A percentile compares a stretch with the other conserved stretches of the same genome.
Evolutionary conservation across 2,113 vertebrate species (phyloP).

Genomic region (Ammodytes dubius): DNA sequence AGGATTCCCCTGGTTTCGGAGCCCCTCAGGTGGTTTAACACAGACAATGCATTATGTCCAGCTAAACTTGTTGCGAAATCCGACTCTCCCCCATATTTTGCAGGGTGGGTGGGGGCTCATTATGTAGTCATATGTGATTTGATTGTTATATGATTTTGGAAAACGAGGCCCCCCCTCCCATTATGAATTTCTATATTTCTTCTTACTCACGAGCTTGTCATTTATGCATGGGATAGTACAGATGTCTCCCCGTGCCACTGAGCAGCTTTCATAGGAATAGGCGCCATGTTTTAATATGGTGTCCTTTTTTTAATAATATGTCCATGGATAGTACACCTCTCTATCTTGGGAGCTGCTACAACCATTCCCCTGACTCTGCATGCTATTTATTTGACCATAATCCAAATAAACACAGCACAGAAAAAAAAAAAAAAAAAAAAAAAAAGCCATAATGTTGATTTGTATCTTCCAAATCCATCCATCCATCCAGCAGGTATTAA

Average conservation of each 20-base stretch:
- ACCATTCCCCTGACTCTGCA: slow-evolving; percentile 46
- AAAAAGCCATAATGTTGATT: slow-evolving; percentile 59
- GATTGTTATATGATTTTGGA: too few species aligned
- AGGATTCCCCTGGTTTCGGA: slow-evolving; percentile 17
- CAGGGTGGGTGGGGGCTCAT: too few species aligned
- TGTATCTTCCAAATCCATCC: slow-evolving; percentile 55
- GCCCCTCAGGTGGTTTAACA: slow-evolving; percentile 1
- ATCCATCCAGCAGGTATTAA: slow-evolving; percentile 59
- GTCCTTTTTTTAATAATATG: too few species aligned
- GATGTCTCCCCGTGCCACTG: too few species aligned
- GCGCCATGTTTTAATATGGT: too few species aligned
- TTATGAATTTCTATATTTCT: too few species aligned
- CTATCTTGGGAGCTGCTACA: slow-evolving; percentile 29
- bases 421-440: slow-evolving; percentile 39
- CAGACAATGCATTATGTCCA: slow-evolving; percentile 10
- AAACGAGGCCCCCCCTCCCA: too few species aligned
- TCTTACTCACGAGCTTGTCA: too few species aligned
- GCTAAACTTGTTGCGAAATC: background rate
- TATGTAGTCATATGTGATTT: background rate
- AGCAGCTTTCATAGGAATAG: too few species aligned
- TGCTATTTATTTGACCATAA: slow-evolving; percentile 74
- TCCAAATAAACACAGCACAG: slow-evolving; percentile 67
- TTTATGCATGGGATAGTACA: too few species aligned
- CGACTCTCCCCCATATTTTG: background rate
- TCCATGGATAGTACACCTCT: slow-evolving; percentile 12